These are phyloP conservation scores for Dilophus febrilis DNA, from an alignment of 2,888 invertebrate genomes.

Conservation along the genomic window DNA sequence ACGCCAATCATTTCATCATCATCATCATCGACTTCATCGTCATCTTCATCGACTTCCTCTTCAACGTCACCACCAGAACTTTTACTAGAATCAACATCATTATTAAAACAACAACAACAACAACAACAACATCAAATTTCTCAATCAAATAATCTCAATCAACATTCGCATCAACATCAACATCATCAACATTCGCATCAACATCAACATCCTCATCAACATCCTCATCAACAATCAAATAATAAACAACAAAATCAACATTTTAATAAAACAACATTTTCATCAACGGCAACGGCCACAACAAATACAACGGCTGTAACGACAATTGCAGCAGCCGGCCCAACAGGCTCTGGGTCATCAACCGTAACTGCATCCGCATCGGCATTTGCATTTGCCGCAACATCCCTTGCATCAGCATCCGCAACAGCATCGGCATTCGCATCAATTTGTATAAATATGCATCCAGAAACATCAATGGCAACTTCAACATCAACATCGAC, in stretches of 20 bases:
- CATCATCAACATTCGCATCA: slow-evolving; percentile 7
- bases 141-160: slow-evolving; percentile 6
- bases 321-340: too few relatives aligned
- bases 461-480: not conserved
- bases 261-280: not conserved
- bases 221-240: not conserved
- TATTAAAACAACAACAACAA: too few relatives aligned
- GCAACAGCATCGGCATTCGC: not conserved
- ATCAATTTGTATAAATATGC: not conserved
- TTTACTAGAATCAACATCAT: slow-evolving; percentile 16
- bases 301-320: too few relatives aligned
- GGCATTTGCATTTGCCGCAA: too few relatives aligned
- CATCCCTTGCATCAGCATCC: slow-evolving; percentile 7
- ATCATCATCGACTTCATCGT: too few relatives aligned
- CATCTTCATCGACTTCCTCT: too few relatives aligned
- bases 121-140: too few relatives aligned
- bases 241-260: not conserved
- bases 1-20: too few relatives aligned
- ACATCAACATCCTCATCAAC: slow-evolving; percentile 8
- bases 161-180: slow-evolving; percentile 9
- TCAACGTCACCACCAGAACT: slow-evolving; percentile 25
- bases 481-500: not conserved
- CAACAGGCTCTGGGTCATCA: too few relatives aligned
- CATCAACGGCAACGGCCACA: too few relatives aligned
- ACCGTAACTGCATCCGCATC: not conserved